A percentile compares a stretch with the other conserved stretches of the same genome.
Evolutionary conservation across 2,113 vertebrate species (phyloP).

Genomic region (Tetraodon nigroviridis): DNA sequence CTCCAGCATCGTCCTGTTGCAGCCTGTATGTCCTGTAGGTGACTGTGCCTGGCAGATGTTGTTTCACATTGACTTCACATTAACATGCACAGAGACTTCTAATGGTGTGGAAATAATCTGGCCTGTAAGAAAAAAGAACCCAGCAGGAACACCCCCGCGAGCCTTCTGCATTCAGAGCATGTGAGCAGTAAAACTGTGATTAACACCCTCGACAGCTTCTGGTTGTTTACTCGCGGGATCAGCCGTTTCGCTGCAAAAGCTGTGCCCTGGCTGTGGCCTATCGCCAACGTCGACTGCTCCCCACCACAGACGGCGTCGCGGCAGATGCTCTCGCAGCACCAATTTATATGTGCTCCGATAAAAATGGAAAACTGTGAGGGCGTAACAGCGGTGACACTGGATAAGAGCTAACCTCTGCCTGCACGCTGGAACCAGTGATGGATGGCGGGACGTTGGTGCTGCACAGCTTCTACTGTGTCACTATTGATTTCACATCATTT

Average conservation of each 20-base stretch:
- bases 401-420: neutral
- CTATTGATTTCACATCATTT: conserved; percentile 20
- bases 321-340: conserved; percentile 3
- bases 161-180: conserved; percentile 13
- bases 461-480: conserved; percentile 1
- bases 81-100: conserved; percentile 54
- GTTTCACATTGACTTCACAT: conserved; percentile 29
- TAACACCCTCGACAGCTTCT: conserved; percentile 40
- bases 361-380: conserved; percentile 14
- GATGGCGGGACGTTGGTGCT: conserved; percentile 3
- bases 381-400: neutral
- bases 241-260: conserved; percentile 8
- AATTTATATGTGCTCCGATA: conserved; percentile 17
- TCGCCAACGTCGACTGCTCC: conserved; percentile 28
- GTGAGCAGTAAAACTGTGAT: conserved; percentile 53
- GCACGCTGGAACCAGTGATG: neutral
- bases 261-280: conserved; percentile 16
- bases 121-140: conserved; percentile 21
- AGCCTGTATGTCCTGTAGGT: conserved; percentile 55
- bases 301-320: conserved; percentile 7
- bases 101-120: conserved; percentile 66
- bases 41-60: conserved; percentile 56
- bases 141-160: conserved; percentile 12
- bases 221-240: conserved; percentile 33
- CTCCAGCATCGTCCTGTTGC: conserved; percentile 23